Evolutionary conservation across 1,140 invertebrate species (phyloP).

Genomic region (Drosophila nannoptera): DNA sequence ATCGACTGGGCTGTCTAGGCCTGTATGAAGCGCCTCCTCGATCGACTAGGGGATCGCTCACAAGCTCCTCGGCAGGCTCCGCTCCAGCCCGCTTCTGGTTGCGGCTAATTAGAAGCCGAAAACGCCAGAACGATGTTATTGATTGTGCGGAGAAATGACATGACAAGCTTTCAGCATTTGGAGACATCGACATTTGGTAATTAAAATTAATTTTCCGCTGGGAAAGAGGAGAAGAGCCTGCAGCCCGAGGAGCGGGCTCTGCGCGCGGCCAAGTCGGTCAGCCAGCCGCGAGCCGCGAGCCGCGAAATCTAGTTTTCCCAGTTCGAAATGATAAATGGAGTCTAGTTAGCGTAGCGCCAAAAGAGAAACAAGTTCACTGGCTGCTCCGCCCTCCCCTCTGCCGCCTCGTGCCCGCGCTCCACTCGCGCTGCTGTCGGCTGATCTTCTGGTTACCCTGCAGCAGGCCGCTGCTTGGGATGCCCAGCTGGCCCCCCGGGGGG

Average conservation of each 20-base stretch:
- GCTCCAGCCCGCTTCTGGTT: not conserved
- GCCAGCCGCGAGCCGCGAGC: conserved; percentile 22
- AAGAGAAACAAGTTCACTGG: conserved; percentile 70
- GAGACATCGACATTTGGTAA: conserved; percentile 54
- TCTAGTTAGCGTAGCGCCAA: conserved; percentile 70
- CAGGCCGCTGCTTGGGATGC: not conserved
- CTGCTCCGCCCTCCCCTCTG: not conserved
- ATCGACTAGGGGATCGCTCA: too few species aligned
- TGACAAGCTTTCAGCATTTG: conserved; percentile 33
- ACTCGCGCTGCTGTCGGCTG: not conserved
- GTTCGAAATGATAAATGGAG: conserved; percentile 70
- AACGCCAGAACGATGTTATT: conserved; percentile 48
- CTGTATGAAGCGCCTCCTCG: too few species aligned
- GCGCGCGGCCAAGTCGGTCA: conserved; percentile 41
- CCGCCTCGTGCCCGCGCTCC: not conserved
- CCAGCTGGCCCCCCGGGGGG: too few species aligned
- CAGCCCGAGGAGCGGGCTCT: conserved; percentile 3
- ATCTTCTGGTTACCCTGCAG: conserved; percentile 3
- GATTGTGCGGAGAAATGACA: conserved; percentile 37
- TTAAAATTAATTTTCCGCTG: conserved; percentile 70
- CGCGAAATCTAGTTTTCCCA: conserved; percentile 67
- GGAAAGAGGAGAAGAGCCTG: conserved; percentile 2
- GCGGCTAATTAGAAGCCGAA: conserved; percentile 40
- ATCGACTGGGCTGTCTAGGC: too few species aligned
- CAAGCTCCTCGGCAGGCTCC: too few species aligned